Evolutionary conservation across 2,113 vertebrate species (phyloP).

Genomic region (Harpagus bidentatus): DNA sequence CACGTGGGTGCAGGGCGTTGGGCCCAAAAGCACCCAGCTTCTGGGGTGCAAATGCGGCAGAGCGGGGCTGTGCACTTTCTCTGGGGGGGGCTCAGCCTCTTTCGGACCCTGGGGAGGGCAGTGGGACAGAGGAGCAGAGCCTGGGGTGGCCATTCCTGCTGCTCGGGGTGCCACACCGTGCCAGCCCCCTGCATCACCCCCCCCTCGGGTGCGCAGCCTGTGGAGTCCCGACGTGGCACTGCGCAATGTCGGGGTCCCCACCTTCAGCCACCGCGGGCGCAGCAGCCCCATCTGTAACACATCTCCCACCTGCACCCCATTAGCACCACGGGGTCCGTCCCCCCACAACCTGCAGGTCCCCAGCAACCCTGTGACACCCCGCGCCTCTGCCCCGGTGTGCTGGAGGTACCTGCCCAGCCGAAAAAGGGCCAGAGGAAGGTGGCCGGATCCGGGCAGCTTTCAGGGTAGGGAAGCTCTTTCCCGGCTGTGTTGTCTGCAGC

Average conservation of each 20-base stretch:
- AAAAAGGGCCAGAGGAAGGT: neutral
- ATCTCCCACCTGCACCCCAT: neutral
- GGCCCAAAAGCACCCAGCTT: fast-evolving
- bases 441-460: neutral
- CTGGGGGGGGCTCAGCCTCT: neutral
- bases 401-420: neutral
- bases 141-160: neutral
- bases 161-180: fast-evolving
- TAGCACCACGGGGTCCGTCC: fast-evolving
- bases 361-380: neutral
- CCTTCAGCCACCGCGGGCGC: neutral
- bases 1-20: neutral
- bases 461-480: neutral
- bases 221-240: fast-evolving
- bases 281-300: neutral
- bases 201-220: fast-evolving
- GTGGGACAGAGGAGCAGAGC: neutral
- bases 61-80: fast-evolving
- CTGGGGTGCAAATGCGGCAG: neutral
- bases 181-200: neutral
- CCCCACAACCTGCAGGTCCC: neutral
- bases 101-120: fast-evolving
- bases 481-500: neutral
- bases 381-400: fast-evolving
- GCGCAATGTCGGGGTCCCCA: neutral